Percentiles rank a stretch among this genome's conserved stretches.
These are phyloP conservation scores for Antennarius striatus DNA, from an alignment of 2,113 vertebrate species.

Conservation along the genomic window DNA sequence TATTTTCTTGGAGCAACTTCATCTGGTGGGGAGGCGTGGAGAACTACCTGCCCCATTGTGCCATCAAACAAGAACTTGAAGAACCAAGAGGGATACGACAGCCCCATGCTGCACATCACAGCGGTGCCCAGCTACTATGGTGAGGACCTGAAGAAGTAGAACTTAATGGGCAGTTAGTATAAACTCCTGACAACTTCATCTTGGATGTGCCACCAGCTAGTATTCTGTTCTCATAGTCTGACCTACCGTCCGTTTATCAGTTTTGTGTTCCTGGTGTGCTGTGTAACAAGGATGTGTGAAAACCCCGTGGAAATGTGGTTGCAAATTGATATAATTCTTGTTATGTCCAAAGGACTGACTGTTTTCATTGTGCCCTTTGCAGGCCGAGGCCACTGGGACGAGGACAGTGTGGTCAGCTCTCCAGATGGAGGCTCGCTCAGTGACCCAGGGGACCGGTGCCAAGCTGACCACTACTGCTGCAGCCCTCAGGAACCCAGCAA, in stretches of 20 bases:
- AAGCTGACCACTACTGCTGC: constrained; percentile 83
- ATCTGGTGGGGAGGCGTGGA: constrained; percentile 87
- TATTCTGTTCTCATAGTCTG: background rate
- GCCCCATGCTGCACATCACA: constrained; percentile 86
- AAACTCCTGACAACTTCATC: background rate
- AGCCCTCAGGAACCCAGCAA: constrained; percentile 93
- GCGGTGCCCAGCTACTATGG: constrained; percentile 88
- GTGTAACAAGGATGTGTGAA: too few relatives aligned
- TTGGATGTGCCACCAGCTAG: background rate
- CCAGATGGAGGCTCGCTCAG: constrained; percentile 94
- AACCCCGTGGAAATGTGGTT: too few relatives aligned
- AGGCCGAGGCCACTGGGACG: constrained; percentile 94
- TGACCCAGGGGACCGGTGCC: constrained; percentile 91
- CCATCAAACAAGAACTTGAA: constrained; percentile 86
- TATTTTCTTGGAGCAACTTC: constrained; percentile 91
- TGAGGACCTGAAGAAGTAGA: constrained; percentile 65
- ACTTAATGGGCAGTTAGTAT: too few relatives aligned
- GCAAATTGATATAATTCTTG: background rate
- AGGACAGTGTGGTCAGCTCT: constrained; percentile 93
- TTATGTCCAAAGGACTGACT: background rate
- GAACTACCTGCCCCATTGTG: constrained; percentile 79
- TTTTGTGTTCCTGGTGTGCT: too few relatives aligned
- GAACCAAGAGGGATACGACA: constrained; percentile 85
- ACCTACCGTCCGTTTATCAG: background rate
- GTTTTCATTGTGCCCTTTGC: constrained; percentile 46